Conservation (phyloP, 2,797 vertebrate genomes). For the Tauraco hartlaubi region DNA sequence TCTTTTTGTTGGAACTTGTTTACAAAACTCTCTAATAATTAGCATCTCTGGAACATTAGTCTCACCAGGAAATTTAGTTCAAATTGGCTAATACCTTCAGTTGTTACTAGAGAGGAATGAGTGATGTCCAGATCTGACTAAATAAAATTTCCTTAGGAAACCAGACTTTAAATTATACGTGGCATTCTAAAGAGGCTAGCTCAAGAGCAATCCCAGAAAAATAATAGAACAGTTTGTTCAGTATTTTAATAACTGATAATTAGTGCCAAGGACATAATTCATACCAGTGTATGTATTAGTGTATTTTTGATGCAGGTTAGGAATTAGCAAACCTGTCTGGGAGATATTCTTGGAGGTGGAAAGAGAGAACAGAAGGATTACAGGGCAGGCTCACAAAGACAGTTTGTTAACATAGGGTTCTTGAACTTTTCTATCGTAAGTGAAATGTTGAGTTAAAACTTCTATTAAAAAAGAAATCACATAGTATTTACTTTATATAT, state of each 20-base stretch:
- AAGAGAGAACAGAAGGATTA: not conserved
- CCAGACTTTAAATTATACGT: not conserved
- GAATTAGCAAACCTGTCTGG: not conserved
- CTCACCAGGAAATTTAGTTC: not conserved
- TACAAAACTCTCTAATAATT: not conserved
- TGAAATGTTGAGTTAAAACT: not conserved
- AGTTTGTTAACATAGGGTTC: not conserved
- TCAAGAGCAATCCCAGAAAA: not conserved
- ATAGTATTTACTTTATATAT: not conserved
- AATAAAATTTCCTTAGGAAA: not conserved
- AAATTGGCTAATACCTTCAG: not conserved
- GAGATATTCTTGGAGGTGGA: not conserved
- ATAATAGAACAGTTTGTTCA: not conserved
- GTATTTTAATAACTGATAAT: not conserved
- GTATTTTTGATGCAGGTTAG: not conserved
- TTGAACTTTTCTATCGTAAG: not conserved
- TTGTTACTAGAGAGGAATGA: not conserved
- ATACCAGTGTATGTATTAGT: not conserved
- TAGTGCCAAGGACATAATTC: not conserved
- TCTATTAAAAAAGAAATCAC: not conserved
- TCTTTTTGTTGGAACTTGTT: not conserved
- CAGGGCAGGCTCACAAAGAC: not conserved
- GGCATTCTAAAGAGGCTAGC: not conserved
- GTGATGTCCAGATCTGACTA: not conserved
- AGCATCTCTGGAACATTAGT: not conserved